Conservation (phyloP, 2,888 invertebrate genomes). For the Eilema griseolum region DNA sequence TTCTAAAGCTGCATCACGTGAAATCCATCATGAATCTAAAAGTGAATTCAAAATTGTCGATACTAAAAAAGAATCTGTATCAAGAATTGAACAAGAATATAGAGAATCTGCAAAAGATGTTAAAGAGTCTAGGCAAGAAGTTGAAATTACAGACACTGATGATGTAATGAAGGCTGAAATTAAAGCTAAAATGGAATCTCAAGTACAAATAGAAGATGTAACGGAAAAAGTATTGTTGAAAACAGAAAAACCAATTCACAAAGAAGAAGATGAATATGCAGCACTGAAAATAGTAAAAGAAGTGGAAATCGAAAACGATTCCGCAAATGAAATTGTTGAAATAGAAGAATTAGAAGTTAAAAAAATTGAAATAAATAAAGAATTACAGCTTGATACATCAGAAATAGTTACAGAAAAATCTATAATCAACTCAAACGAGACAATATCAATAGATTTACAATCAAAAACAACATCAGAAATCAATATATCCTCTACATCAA, state of each 20-base stretch:
- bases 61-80: slow-evolving; percentile 27
- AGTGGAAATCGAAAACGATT: slow-evolving; percentile 42
- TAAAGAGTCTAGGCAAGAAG: neutral
- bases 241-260: slow-evolving; percentile 34
- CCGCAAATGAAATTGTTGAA: slow-evolving; percentile 48
- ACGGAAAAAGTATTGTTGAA: slow-evolving; percentile 36
- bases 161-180: slow-evolving; percentile 10
- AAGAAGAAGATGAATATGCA: slow-evolving; percentile 53
- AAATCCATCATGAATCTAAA: slow-evolving; percentile 35
- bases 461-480: slow-evolving; percentile 9
- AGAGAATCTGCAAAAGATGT: slow-evolving; percentile 13
- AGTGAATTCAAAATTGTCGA: slow-evolving; percentile 33
- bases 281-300: slow-evolving; percentile 60
- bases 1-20: slow-evolving; percentile 31
- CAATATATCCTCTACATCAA: slow-evolving; percentile 8
- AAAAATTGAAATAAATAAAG: slow-evolving; percentile 29
- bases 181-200: slow-evolving; percentile 25
- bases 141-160: neutral
- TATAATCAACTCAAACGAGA: slow-evolving; percentile 21
- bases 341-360: slow-evolving; percentile 44
- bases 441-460: slow-evolving; percentile 18
- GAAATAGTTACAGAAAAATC: slow-evolving; percentile 23
- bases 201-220: slow-evolving; percentile 36
- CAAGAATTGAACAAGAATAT: slow-evolving; percentile 12
- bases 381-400: slow-evolving; percentile 28